Evolutionary conservation across 2,888 invertebrate species (phyloP).

Genomic region (Xestia rhomboidea): DNA sequence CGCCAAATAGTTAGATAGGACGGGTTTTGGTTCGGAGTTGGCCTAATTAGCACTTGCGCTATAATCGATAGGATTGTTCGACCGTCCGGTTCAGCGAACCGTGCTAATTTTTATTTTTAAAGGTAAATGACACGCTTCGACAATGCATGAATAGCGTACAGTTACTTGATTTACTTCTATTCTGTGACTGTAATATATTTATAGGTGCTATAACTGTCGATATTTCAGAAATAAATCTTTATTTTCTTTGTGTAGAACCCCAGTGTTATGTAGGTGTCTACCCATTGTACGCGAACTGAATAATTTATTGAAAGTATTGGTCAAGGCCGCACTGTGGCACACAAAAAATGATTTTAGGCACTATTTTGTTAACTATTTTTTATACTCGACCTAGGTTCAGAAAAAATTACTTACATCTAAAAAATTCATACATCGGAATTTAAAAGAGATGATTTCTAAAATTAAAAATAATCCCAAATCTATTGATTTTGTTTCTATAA

Average conservation of each 20-base stretch:
- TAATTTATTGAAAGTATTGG: slow-evolving; percentile 65
- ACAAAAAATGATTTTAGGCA: slow-evolving; percentile 18
- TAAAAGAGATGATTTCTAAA: not conserved
- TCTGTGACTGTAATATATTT: slow-evolving; percentile 29
- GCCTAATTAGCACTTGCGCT: slow-evolving; percentile 44
- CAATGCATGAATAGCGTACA: slow-evolving; percentile 5
- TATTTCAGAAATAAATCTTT: slow-evolving; percentile 61
- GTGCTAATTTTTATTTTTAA: not conserved
- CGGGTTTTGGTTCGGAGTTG: slow-evolving; percentile 18
- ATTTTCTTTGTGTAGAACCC: slow-evolving; percentile 44
- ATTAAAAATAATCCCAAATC: not conserved
- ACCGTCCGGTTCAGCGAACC: slow-evolving; percentile 40
- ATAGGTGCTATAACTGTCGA: slow-evolving; percentile 41
- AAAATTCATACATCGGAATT: too few species aligned
- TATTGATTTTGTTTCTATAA: not conserved
- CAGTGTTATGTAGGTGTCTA: slow-evolving; percentile 46
- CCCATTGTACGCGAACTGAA: slow-evolving; percentile 62
- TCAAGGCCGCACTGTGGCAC: slow-evolving; percentile 56
- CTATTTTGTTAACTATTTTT: slow-evolving; percentile 8
- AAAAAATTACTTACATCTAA: not conserved
- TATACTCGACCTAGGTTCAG: not conserved
- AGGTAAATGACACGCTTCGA: not conserved
- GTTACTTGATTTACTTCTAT: slow-evolving; percentile 22
- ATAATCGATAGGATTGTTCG: slow-evolving; percentile 40
- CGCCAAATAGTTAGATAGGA: slow-evolving; percentile 1